Evolutionary conservation across 1,140 invertebrate genomes (phyloP).

Genomic region (Drosophila guanche): DNA sequence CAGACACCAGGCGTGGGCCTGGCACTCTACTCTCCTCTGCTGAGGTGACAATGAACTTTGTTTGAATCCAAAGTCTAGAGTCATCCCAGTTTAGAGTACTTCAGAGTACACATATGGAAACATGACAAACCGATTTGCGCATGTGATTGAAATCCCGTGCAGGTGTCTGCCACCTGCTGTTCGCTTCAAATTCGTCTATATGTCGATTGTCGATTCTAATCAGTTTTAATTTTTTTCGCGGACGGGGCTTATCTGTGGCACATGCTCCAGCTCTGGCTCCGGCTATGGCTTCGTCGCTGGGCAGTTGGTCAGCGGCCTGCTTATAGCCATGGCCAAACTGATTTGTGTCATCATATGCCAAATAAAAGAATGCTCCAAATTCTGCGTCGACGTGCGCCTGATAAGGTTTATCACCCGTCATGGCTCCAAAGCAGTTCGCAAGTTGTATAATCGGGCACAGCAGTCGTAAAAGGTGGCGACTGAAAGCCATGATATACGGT

Average conservation of each 20-base stretch:
- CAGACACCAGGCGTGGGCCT: slow-evolving; percentile 28
- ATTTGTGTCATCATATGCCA: slow-evolving; percentile 11
- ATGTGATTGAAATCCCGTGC: slow-evolving; percentile 51
- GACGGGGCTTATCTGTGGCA: slow-evolving; percentile 27
- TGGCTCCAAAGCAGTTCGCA: not conserved
- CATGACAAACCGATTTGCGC: slow-evolving; percentile 21
- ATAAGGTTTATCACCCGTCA: slow-evolving; percentile 38
- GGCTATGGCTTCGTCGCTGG: not conserved
- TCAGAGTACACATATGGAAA: not conserved
- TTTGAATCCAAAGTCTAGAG: not conserved
- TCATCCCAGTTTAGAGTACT: not conserved
- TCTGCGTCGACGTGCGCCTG: slow-evolving; percentile 24
- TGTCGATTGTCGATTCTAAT: slow-evolving; percentile 24
- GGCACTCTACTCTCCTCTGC: too few species aligned
- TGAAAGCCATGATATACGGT: slow-evolving; percentile 19
- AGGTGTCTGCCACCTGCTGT: slow-evolving; percentile 23
- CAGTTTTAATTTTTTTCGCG: not conserved
- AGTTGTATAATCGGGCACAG: not conserved
- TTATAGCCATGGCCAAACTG: slow-evolving; percentile 29
- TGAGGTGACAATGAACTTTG: slow-evolving; percentile 49
- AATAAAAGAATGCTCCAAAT: slow-evolving; percentile 17
- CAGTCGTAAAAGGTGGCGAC: slow-evolving; percentile 26
- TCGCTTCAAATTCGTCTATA: slow-evolving; percentile 6
- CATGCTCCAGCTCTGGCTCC: slow-evolving; percentile 20
- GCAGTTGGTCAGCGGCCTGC: too few species aligned